Base-by-base conservation (phyloP, 64 coral and sea anemone genomes). In the Montipora sp. region DNA sequence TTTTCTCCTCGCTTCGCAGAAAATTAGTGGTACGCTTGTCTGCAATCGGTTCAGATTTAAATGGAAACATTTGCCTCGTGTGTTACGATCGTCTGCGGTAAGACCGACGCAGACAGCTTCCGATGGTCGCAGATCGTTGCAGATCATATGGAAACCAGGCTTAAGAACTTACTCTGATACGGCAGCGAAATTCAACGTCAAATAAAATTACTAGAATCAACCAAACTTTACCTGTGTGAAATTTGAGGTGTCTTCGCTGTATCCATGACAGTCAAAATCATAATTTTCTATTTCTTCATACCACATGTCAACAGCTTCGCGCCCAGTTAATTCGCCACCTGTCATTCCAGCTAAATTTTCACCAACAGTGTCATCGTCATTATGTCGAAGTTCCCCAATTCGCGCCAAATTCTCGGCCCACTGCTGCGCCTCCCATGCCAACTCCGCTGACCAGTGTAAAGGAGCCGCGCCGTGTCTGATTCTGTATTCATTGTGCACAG, bases 291-390 rank as follows among this genome's bases (percentile, higher is more conserved):
- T 89, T 75, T 99, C 98, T 46, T 99, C 95, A 73, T 99, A 99
- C 98, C 98, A 99, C 89, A 99, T 94, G n/a, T 94, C 89, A 6
- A 94, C 93, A 27, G 94, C 91, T 77, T 99, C 95, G 70, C 90
- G 93, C 5, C 98, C 98, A 9, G 75, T 87, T 10, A 99, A 66
- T 21, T 99, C 98, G 44, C 91, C 91, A 5, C 92, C 94, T 50
- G 91, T 70, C 94, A 96, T 93, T 69, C 98, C 98, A 14, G 98
- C 98, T 68, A 99, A 93, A 66, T 99, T 99, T 84, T 99, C 98
- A 3, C 98, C 98, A 18, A 96, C 73, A 23, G 87, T 91, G 45
- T 93, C 92, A 65, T 99, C 95, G 1, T 94, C 84, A 83, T 96
- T 99, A 89, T 99, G 98, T 45, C 81, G 91, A 15, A 99, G 92